Base-by-base conservation (phyloP, 2,888 invertebrate genomes). In the Melanostoma scalare region DNA sequence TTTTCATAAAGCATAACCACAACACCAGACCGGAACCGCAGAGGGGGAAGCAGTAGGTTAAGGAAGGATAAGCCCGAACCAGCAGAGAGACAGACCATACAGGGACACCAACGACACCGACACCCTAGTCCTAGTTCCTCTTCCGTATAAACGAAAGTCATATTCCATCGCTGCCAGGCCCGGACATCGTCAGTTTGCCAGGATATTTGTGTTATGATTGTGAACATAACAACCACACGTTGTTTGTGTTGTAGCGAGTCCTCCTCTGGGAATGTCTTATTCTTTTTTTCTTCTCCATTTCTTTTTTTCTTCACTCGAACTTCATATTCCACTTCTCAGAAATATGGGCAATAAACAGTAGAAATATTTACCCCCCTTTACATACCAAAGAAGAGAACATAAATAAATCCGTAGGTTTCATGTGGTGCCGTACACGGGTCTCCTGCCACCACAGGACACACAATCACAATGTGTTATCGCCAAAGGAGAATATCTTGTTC, bases 1-100 rank as follows among this genome's bases (percentile, higher is more conserved):
- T 80, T 85, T 85, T 80, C 85, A 85, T 85, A 85, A 80, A 85
- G 80, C 80, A 85, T 80, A 85, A 85, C 80, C 85, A 85, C 80
- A 85, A 79, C 84, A 79, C 79, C 84, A 79, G 79, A 69, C 79
- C 74, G 84, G 71, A 79, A 74, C 79, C 73, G 38, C 73, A 65
- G 48, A 9, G 35, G 36, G 35, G 40, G 48, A n/a, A 50, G 56
- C 48, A 48, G 50, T 36, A 46, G 60, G 60, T 46, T 58, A 58
- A 69, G 50, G 50, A 31, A 46, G 60, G 60, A 33, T 58, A 58
- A 69, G 50, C 42, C 46, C 56, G 48, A 60, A 33, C 52, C 42
- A 10, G 31, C 48, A 48, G 50, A 30, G 10, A 8, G 35, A 50
- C 35, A 50, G 6, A 44, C 61, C 33, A 35, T 31, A 8, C 33